These are phyloP conservation scores for Micrasema minimum DNA, from an alignment of 1,140 invertebrate species.

Conservation along the genomic window DNA sequence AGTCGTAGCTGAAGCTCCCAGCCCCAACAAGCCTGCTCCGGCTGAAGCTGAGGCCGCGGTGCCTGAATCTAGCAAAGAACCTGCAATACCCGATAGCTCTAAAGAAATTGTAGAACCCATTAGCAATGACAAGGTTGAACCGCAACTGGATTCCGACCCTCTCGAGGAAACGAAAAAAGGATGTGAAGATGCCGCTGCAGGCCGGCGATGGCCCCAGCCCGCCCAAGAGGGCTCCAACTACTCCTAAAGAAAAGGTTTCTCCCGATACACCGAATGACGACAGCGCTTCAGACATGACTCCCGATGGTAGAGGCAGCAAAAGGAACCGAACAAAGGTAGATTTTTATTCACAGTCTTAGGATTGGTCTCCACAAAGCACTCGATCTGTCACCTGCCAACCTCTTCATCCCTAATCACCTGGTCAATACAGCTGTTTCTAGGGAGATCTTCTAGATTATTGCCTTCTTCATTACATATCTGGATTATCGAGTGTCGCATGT, in stretches of 20 bases:
- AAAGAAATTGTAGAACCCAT: conserved; percentile 58
- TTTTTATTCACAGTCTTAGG: background rate
- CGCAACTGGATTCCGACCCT: conserved; percentile 58
- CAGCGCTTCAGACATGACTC: conserved; percentile 48
- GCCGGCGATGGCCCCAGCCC: conserved; percentile 57
- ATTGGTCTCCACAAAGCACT: too few relatives aligned
- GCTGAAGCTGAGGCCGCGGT: background rate
- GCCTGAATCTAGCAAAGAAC: conserved; percentile 55
- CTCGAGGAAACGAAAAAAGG: conserved; percentile 63
- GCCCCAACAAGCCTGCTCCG: conserved; percentile 15
- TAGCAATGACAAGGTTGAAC: conserved; percentile 18
- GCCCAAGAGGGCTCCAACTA: conserved; percentile 57
- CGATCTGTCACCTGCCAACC: too few relatives aligned
- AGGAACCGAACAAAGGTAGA: conserved; percentile 64
- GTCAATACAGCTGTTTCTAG: too few relatives aligned
- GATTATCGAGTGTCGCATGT: too few relatives aligned
- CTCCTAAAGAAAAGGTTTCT: conserved; percentile 54
- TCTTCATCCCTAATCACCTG: too few relatives aligned
- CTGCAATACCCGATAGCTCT: conserved; percentile 60
- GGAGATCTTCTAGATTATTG: too few relatives aligned
- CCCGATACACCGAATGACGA: conserved; percentile 30
- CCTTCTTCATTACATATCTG: too few relatives aligned
- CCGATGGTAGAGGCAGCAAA: conserved; percentile 61
- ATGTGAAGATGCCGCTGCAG: conserved; percentile 58
- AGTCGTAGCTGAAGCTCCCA: conserved; percentile 12